Base-by-base conservation (phyloP, 2,113 vertebrate species). In the Holacanthus passer region DNA sequence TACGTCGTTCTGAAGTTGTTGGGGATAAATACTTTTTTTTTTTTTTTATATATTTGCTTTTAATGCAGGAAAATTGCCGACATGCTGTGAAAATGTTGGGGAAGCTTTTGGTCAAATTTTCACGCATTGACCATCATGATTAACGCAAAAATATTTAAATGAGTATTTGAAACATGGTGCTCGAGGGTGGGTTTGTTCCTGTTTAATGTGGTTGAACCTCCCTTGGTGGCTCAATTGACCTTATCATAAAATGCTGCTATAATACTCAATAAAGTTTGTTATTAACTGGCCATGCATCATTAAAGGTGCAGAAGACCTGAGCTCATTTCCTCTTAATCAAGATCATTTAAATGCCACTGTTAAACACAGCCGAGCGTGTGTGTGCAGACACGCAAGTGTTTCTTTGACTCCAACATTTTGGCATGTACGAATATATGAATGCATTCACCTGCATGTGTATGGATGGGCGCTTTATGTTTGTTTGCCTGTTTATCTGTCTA, bases 281-380 rank as follows among this genome's bases (percentile, higher is more conserved):
- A 74, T 81, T 80, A 83, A 83, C 53, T 58, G 37, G 56, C 63
- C 69, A 73, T 68, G 69, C 70, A 35, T 77, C 87, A 91, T 91
- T 90, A 85, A 89, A 87, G 63, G 68, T 73, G 77, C 79, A 74
- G 1, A 43, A 20, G 62, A 81, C 74, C 84, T 64, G 59, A 79
- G 52, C 63, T 73, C 20, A 68, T 77, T 83, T 73, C 47, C 56
- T 79, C 48, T 69, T 77, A 71, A 83, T 84, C 56, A 60, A 74
- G 58, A 76, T 27, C 24, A 84, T 83, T 86, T 78, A 89, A 84
- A 89, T 72, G 73, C 11, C 78, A 70, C 52, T 63, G 52, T 56
- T 66, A 70, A 71, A 83, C 74, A 73, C 32, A 50, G 32, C 7
- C 17, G 31, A 45, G n/a, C 4, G 17, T 22, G 20, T 10, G 22